Evolutionary conservation across 2,888 invertebrate species (phyloP), one percentile per base, ranked within the genome.

Genomic region (Schizotus pectinicornis): DNA sequence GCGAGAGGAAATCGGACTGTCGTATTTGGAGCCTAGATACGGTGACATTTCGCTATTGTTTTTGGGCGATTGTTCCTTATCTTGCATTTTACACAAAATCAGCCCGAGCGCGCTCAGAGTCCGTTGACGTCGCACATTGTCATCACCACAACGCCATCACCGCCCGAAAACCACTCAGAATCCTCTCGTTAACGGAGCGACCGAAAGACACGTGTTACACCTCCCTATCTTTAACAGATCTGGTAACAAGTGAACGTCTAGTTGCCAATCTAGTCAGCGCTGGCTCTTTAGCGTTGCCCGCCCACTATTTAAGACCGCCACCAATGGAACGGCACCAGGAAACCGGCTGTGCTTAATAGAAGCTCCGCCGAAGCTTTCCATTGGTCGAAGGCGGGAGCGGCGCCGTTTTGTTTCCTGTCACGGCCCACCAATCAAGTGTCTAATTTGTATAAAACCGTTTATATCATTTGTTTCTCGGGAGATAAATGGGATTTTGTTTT

Each of bases 401-500:
- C 39, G 41, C 57, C 49, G 61, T 61, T 63, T 54, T 50, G 60
- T 64, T 58, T 59, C 63, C 59, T 53, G 64, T 63, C 52, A 62
- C 72, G 62, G 59, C 73, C 73, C 70, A 73, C 75, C 76, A 76
- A 77, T 75, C 74, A 72, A 64, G 67, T 69, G 73, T 72, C 74
- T 67, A 74, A 74, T 75, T 74, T 74, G 72, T 67, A 69, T 64
- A 52, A 61, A 65, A 67, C 72, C 70, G 71, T 74, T 74, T 71
- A 73, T 72, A 73, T 75, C 76, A 76, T 78, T 77, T 77, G 75
- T 78, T 77, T 74, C 73, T 61, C 59, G 39, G 72, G 72, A 76
- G 78, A 79, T 78, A 77, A 78, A 79, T 79, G 77, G 73, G 77
- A 77, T 78, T 79, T 77, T 76, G 77, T 78, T 79, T 79, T 77